Evolutionary conservation across 2,113 vertebrate species (phyloP).

Genomic region (Trogon surrucura): DNA sequence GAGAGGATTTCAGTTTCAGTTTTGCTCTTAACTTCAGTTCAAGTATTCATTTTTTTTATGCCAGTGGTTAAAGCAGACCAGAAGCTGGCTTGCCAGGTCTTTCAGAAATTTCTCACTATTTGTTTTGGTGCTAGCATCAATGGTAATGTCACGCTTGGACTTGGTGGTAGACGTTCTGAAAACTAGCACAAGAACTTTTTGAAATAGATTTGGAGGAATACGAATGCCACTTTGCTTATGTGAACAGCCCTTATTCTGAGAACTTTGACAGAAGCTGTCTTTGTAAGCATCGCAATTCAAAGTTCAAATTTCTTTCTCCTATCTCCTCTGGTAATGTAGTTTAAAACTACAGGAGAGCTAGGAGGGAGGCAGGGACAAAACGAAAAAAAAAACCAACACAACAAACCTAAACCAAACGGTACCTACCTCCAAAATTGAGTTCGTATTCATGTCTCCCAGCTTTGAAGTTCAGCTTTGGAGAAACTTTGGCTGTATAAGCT

Average conservation of each 20-base stretch:
- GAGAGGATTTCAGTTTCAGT: background rate
- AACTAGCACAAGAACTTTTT: background rate
- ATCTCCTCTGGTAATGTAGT: background rate
- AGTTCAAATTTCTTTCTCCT: background rate
- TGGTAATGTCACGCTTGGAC: background rate
- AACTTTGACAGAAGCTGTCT: background rate
- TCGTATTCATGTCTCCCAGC: slow-evolving; percentile 84
- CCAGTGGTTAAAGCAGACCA: background rate
- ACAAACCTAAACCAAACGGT: background rate
- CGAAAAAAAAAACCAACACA: background rate
- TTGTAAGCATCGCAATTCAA: background rate
- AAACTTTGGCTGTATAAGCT: slow-evolving; percentile 68
- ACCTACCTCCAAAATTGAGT: slow-evolving; percentile 84
- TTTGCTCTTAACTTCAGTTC: background rate
- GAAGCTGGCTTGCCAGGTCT: background rate
- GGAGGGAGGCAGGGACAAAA: background rate
- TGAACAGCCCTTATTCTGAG: background rate
- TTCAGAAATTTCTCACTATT: background rate
- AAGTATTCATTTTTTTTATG: background rate
- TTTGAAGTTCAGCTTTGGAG: slow-evolving; percentile 73
- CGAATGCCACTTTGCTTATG: background rate
- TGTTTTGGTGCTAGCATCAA: background rate
- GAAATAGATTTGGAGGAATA: background rate
- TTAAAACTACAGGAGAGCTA: background rate
- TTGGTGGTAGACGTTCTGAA: background rate